Percentiles rank a stretch among this genome's conserved stretches.
These are phyloP conservation scores for Muscicapa striata DNA, from an alignment of 2,797 vertebrate genomes.

Conservation along the genomic window DNA sequence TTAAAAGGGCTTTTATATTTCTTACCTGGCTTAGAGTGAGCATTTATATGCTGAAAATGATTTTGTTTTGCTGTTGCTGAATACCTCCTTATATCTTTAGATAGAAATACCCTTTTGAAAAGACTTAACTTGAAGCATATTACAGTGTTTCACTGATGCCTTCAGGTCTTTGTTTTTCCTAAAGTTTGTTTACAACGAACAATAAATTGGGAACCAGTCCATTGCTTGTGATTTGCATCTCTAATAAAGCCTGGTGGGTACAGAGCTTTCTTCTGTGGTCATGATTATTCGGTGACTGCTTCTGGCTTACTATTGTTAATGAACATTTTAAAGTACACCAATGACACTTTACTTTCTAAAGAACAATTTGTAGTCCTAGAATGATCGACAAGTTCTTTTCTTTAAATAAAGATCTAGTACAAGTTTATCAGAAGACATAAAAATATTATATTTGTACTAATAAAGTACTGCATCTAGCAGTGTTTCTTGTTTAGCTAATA, in stretches of 20 bases:
- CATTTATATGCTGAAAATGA: background rate
- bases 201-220: background rate
- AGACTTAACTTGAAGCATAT: background rate
- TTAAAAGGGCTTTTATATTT: background rate
- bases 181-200: background rate
- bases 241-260: background rate
- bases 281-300: background rate
- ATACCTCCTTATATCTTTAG: background rate
- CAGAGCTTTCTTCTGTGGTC: background rate
- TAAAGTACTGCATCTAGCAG: background rate
- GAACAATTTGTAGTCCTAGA: background rate
- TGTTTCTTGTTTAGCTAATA: background rate
- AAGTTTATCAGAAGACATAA: background rate
- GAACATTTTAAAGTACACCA: background rate
- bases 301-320: background rate
- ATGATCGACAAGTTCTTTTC: background rate
- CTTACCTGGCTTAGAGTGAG: background rate
- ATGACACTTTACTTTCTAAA: background rate
- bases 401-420: background rate
- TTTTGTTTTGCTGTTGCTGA: background rate
- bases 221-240: background rate
- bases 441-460: background rate
- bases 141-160: background rate
- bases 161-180: background rate
- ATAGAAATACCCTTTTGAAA: background rate